Conservation (phyloP, 2,797 vertebrate genomes). For the Semaprochilodus insignis region DNA sequence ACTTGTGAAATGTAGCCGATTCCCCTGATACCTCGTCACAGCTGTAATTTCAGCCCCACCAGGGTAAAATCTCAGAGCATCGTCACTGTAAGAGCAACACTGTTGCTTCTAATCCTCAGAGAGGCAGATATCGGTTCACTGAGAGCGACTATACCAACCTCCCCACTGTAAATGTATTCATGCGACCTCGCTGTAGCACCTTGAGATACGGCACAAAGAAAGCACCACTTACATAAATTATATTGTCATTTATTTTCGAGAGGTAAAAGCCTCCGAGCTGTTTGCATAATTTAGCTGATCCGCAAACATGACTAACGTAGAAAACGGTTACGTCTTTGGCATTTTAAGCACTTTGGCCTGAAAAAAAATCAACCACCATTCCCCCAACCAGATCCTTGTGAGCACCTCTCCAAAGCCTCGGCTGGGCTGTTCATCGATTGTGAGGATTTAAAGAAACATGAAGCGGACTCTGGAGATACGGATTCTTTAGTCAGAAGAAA, state of each 20-base stretch:
- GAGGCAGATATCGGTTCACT: background rate
- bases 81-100: background rate
- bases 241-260: slow-evolving; percentile 29
- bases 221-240: slow-evolving; percentile 53
- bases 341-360: slow-evolving; percentile 42
- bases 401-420: slow-evolving; percentile 18
- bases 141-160: background rate
- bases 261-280: slow-evolving; percentile 48
- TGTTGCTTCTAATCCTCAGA: slow-evolving; percentile 22
- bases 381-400: background rate
- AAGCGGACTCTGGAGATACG: slow-evolving; percentile 35
- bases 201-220: slow-evolving; percentile 32
- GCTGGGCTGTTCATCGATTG: slow-evolving; percentile 52
- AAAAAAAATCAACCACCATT: slow-evolving; percentile 15
- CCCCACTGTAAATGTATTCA: slow-evolving; percentile 18
- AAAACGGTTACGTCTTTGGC: slow-evolving; percentile 25
- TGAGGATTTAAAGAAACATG: slow-evolving; percentile 45
- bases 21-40: background rate
- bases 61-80: background rate
- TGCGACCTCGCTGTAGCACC: slow-evolving; percentile 7
- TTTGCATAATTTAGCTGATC: slow-evolving; percentile 57
- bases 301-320: slow-evolving; percentile 51
- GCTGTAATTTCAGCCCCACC: background rate
- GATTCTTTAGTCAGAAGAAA: slow-evolving; percentile 46
- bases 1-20: background rate